Base-by-base conservation (phyloP, 2,888 invertebrate species). In the Griposia aprilina region DNA sequence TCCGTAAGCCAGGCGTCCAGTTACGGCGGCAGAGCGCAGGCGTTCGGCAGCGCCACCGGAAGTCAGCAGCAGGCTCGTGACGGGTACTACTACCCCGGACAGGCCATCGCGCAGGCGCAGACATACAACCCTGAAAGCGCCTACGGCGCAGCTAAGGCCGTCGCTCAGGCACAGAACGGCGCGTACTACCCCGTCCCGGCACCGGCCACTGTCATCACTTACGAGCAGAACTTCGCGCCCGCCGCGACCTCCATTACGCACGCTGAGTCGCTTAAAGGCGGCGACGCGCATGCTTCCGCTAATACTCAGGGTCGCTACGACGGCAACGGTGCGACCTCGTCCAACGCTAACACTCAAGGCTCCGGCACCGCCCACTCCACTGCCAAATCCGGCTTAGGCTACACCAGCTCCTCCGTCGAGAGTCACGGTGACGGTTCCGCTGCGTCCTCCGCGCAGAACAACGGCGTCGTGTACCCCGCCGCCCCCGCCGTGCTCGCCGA, bases 181-280 rank as follows among this genome's bases (percentile, higher is more conserved):
- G 89, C 87, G 17, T 96, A 93, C 90, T 94, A 94, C 87, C 88
- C 93, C 2, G 87, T 95, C 26, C 95, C 95, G 0, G 93, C 92
- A 17, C 95, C 96, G 1, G 95, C 94, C 0, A 92, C 93, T 20
- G 90, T 96, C 72, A 89, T 95, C 81, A 91, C 96, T 11, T 96
- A 96, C 88, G 91, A 94, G 80, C 95, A 96, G 83, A 94, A 94
- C 90, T 94, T 94, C 70, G 93, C 80, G 20, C 83, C 74, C 15
- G 91, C 90, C 26, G 80, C 83, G 3, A 90, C 93, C 0, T 91
- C 94, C 0, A 80, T 90, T 48, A 92, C 96, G 8, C 92, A 92
- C 52, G 95, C 92, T 1, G 89, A 82, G 55, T 92, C 92, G 45
- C 91, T 93, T 73, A 95, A 94, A 7, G 83, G 87, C 45, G 96